Percentiles rank a stretch among this genome's conserved stretches.
Evolutionary conservation across 2,797 vertebrate genomes (phyloP).

Genomic region (Tachyglossus aculeatus): DNA sequence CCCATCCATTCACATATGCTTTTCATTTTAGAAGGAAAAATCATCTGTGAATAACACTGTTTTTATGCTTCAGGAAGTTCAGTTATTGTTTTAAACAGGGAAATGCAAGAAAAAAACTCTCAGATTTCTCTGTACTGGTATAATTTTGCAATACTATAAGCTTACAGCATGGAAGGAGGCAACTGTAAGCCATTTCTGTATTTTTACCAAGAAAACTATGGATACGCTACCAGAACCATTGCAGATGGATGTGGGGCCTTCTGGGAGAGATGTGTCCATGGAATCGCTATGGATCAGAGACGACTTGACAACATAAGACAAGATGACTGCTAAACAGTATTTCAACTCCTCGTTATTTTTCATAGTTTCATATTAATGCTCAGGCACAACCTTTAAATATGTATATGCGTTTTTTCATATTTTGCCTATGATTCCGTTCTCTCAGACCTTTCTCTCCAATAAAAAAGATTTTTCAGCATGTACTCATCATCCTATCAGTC

Average conservation of each 20-base stretch:
- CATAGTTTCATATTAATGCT: background rate
- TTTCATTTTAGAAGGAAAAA: too few species aligned
- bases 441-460: slow-evolving; percentile 1
- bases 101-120: background rate
- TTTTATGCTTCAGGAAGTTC: background rate
- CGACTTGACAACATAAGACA: too few species aligned
- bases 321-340: too few species aligned
- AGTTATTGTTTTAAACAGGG: slow-evolving; percentile 1
- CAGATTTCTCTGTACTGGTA: background rate
- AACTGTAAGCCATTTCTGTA: too few species aligned
- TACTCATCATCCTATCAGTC: background rate
- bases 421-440: background rate
- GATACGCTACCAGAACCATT: too few species aligned
- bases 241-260: too few species aligned
- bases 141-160: background rate
- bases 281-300: too few species aligned
- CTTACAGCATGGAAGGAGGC: background rate
- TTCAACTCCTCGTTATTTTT: slow-evolving; percentile 1
- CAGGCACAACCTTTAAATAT: background rate
- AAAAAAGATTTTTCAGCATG: background rate
- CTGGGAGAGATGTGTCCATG: too few species aligned
- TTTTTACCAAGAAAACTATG: too few species aligned
- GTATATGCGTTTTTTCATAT: background rate
- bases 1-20: too few species aligned
- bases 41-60: too few species aligned